A percentile compares a stretch with the other conserved stretches of the same genome.
These are phyloP conservation scores for Calyptommatus sinebrachiatus DNA, from an alignment of 2,113 vertebrate genomes.

Conservation along the genomic window DNA sequence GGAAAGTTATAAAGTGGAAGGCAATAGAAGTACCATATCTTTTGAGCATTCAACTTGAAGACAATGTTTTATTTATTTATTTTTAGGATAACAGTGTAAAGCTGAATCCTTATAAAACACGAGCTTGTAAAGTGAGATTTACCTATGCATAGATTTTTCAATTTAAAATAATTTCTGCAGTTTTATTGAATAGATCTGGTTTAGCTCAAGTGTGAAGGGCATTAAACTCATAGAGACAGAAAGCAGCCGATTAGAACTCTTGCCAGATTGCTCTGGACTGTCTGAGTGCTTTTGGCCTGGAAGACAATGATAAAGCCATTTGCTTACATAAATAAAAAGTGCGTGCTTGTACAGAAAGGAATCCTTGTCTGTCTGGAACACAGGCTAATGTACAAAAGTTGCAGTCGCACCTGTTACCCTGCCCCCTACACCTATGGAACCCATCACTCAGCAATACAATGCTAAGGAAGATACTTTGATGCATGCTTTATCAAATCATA, in stretches of 20 bases:
- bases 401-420: not conserved
- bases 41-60: no score
- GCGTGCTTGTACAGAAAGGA: not conserved
- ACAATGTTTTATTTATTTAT: no score
- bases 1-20: no score
- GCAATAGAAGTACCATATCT: no score
- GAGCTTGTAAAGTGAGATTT: no score
- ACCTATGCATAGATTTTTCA: not conserved
- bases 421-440: not conserved
- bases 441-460: not conserved
- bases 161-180: not conserved
- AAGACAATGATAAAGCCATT: not conserved
- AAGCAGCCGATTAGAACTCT: not conserved
- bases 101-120: no score
- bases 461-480: no score
- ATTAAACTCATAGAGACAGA: no score
- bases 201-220: not conserved
- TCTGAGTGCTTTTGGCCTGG: not conserved
- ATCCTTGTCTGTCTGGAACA: not conserved
- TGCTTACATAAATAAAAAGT: not conserved
- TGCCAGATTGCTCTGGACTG: not conserved
- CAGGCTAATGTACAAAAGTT: not conserved
- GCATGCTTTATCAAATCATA: not conserved
- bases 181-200: not conserved
- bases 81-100: no score